Conservation (phyloP, 1,140 invertebrate species). For the Lerema accius region DNA sequence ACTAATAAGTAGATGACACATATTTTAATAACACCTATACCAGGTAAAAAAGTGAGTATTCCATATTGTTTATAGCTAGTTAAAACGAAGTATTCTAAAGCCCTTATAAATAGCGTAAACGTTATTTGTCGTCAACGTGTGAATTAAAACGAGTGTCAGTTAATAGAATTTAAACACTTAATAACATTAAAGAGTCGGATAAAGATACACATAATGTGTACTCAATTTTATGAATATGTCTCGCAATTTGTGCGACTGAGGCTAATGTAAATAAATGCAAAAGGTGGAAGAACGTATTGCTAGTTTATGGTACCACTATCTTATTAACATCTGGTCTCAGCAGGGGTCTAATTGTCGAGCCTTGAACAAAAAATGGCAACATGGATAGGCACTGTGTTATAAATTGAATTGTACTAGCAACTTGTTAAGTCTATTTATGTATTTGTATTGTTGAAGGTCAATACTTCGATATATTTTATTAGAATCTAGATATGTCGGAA, state of each 20-base stretch:
- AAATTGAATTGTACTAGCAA: constrained; percentile 15
- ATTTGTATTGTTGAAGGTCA: background rate
- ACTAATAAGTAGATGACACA: too few relatives aligned
- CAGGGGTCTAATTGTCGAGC: constrained; percentile 28
- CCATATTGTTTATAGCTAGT: too few relatives aligned
- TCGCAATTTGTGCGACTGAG: background rate
- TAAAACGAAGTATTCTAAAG: too few relatives aligned
- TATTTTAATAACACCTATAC: too few relatives aligned
- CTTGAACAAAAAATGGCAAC: constrained; percentile 28
- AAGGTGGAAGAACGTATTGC: constrained; percentile 9
- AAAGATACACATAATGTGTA: background rate
- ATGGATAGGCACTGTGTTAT: constrained; percentile 18
- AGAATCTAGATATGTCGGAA: too few relatives aligned
- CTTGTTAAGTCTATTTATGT: constrained; percentile 8
- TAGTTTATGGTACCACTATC: constrained; percentile 21
- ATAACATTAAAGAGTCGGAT: background rate
- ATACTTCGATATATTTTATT: too few relatives aligned
- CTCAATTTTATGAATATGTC: background rate
- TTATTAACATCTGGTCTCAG: constrained; percentile 24
- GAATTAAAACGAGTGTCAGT: constrained; percentile 1
- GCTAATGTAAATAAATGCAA: constrained; percentile 15
- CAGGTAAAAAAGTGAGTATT: too few relatives aligned
- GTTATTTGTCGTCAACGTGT: too few relatives aligned
- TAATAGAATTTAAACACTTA: constrained; percentile 14
- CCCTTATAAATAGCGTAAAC: too few relatives aligned